Evolutionary conservation across 2,113 vertebrate genomes (phyloP).

Genomic region (Hippolais icterina): DNA sequence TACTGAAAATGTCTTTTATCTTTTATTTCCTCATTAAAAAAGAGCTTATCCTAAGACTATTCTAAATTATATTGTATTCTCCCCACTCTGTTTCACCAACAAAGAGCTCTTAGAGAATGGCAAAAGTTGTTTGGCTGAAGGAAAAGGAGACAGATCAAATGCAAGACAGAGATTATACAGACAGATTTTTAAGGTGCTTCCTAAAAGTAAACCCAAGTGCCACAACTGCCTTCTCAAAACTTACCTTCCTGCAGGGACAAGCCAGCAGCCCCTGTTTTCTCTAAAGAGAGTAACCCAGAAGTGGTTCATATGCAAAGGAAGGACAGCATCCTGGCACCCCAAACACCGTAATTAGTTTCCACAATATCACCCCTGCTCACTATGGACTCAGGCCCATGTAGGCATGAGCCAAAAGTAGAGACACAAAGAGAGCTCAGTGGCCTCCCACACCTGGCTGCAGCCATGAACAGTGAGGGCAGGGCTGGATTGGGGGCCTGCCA

Average conservation of each 20-base stretch:
- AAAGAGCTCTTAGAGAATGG: background rate
- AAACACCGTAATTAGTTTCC: accelerated
- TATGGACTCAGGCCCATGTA: accelerated
- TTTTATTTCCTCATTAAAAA: background rate
- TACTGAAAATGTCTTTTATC: background rate
- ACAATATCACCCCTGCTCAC: background rate
- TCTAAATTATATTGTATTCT: background rate
- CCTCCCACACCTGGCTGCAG: background rate
- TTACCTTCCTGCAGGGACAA: background rate
- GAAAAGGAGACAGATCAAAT: background rate
- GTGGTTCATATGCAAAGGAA: background rate
- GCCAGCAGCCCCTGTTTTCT: background rate
- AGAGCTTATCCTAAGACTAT: background rate
- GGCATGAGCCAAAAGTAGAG: background rate
- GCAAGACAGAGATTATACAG: background rate
- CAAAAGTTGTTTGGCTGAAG: background rate
- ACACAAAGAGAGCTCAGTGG: background rate
- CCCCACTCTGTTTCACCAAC: background rate
- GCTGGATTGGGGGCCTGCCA: background rate
- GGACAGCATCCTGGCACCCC: background rate
- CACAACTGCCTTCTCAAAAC: background rate
- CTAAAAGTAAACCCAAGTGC: background rate
- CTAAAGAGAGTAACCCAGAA: background rate
- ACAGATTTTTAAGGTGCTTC: background rate
- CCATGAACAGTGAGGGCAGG: background rate